Evolutionary conservation across 2,888 invertebrate genomes (phyloP).

Genomic region (Melanophora roralis): DNA sequence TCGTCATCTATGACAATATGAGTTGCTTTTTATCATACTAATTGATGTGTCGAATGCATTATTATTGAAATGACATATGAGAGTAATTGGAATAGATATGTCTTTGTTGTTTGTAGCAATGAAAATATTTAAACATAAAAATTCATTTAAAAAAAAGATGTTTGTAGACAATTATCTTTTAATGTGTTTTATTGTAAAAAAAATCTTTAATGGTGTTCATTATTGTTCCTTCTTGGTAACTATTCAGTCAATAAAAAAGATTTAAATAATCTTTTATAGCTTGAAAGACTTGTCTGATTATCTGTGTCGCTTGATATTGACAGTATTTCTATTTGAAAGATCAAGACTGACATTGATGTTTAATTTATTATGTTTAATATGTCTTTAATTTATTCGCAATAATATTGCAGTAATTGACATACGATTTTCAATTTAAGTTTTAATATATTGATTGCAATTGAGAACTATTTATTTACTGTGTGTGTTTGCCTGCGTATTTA

Average conservation of each 20-base stretch:
- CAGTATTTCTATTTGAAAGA: conserved; percentile 34
- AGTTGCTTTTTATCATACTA: conserved; percentile 35
- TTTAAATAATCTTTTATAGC: background rate
- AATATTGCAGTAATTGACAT: background rate
- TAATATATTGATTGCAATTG: background rate
- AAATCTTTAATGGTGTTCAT: conserved; percentile 3
- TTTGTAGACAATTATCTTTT: no score
- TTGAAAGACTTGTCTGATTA: no score
- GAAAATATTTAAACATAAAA: background rate
- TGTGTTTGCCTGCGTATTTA: background rate
- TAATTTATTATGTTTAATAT: background rate
- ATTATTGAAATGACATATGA: conserved; percentile 49
- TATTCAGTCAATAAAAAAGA: conserved; percentile 41
- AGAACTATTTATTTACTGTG: background rate
- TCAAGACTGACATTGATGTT: conserved; percentile 2
- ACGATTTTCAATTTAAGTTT: background rate
- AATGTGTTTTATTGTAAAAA: no score
- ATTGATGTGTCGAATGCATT: conserved; percentile 52
- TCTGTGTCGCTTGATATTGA: no score
- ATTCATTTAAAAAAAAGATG: background rate
- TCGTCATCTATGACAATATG: conserved; percentile 10
- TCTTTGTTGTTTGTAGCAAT: conserved; percentile 1
- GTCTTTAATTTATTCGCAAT: background rate
- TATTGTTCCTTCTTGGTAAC: background rate
- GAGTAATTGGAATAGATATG: conserved; percentile 49